Evolutionary conservation across 2,113 vertebrate genomes (phyloP).

Genomic region (Fukomys damarensis): DNA sequence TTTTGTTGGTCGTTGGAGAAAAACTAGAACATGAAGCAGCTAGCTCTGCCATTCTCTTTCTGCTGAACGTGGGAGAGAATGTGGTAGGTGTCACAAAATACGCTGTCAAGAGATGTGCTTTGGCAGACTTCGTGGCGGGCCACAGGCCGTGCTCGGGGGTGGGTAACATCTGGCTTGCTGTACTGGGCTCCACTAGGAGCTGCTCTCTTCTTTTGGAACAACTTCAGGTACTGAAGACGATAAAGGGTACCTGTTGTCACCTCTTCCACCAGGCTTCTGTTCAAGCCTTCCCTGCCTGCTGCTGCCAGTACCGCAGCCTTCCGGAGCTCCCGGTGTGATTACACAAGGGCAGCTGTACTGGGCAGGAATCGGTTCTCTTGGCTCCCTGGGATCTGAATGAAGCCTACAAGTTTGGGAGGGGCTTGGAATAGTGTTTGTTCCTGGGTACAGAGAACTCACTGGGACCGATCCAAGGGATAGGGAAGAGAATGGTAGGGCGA

Average conservation of each 20-base stretch:
- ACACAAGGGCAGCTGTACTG: background rate
- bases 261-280: background rate
- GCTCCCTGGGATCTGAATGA: background rate
- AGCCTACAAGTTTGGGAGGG: background rate
- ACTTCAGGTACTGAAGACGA: background rate
- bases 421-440: background rate
- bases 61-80: background rate
- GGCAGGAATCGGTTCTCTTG: background rate
- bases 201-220: background rate
- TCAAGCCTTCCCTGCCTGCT: background rate
- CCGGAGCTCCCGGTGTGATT: background rate
- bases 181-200: background rate
- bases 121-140: background rate
- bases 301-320: background rate
- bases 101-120: background rate
- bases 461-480: background rate
- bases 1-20: background rate
- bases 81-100: background rate
- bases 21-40: slow-evolving; percentile 16
- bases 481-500: background rate
- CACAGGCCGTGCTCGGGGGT: background rate
- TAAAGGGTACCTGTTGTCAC: background rate
- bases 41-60: background rate
- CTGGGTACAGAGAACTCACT: background rate
- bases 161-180: background rate